These are phyloP conservation scores for Tetrao urogallus DNA, from an alignment of 2,113 vertebrate genomes.

Conservation along the genomic window DNA sequence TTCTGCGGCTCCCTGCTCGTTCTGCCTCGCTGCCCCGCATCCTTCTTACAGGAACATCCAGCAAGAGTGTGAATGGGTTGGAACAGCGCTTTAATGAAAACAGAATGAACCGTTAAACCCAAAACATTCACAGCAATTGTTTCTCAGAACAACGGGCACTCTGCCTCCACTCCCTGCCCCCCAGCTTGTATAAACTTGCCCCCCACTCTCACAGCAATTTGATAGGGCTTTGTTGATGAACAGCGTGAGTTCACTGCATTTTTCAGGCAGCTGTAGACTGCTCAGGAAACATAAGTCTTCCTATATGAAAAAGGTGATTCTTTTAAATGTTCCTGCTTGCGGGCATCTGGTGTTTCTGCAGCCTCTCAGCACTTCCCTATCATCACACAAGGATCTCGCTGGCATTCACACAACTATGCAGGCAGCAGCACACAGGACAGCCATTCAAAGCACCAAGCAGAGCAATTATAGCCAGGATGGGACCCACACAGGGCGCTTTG, in stretches of 20 bases:
- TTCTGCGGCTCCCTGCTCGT: background rate
- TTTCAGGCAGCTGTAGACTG: background rate
- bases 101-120: background rate
- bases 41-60: background rate
- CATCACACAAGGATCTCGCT: fast-evolving
- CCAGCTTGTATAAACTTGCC: background rate
- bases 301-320: fast-evolving
- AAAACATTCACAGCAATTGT: background rate
- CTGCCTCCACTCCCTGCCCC: background rate
- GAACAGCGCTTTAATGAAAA: background rate
- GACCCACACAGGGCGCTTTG: background rate
- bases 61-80: background rate
- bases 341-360: background rate
- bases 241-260: background rate
- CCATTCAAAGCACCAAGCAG: background rate
- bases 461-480: background rate
- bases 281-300: background rate
- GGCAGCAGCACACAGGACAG: background rate
- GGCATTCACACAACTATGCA: fast-evolving
- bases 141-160: background rate
- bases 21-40: fast-evolving
- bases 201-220: background rate
- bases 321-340: fast-evolving
- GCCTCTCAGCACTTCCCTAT: background rate
- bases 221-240: fast-evolving